These are phyloP conservation scores for Acanthopleura granulata DNA, from an alignment of 2,888 invertebrate species.

Conservation along the genomic window DNA sequence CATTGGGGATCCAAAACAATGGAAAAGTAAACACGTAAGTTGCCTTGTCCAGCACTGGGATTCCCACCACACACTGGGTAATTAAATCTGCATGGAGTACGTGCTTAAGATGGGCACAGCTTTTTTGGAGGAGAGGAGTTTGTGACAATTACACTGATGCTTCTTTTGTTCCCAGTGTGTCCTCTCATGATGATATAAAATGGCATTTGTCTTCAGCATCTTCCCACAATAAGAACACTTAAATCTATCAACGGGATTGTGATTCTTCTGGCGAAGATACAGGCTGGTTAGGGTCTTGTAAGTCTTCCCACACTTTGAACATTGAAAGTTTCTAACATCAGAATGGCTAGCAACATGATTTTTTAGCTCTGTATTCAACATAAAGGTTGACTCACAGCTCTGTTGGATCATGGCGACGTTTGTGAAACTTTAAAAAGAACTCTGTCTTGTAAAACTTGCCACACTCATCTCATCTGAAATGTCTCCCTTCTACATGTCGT, in stretches of 20 bases:
- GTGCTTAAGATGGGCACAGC: conserved; percentile 59
- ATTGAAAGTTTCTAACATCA: conserved; percentile 48
- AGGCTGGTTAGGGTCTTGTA: conserved; percentile 63
- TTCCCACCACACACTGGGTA: conserved; percentile 63
- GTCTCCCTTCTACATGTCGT: conserved; percentile 41
- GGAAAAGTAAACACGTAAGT: conserved; percentile 55
- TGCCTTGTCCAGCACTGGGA: conserved; percentile 52
- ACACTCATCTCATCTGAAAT: conserved; percentile 54
- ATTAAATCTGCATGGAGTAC: conserved; percentile 53
- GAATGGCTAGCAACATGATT: conserved; percentile 56
- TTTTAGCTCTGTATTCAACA: conserved; percentile 58
- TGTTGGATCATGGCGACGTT: conserved; percentile 45
- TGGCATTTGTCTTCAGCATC: conserved; percentile 59
- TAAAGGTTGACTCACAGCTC: conserved; percentile 57
- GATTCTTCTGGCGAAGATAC: conserved; percentile 57
- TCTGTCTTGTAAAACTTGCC: conserved; percentile 58
- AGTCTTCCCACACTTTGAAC: conserved; percentile 54
- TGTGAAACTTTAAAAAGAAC: conserved; percentile 49
- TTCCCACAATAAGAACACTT: conserved; percentile 54
- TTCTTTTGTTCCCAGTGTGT: conserved; percentile 53
- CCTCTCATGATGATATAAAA: conserved; percentile 56
- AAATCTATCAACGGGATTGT: conserved; percentile 51
- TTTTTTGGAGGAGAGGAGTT: conserved; percentile 61
- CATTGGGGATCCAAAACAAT: conserved; percentile 18
- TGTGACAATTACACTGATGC: conserved; percentile 55